Conservation (phyloP, 30 jellyfish, hydroid and myxozoan genomes). For the Pelagia noctiluca region DNA sequence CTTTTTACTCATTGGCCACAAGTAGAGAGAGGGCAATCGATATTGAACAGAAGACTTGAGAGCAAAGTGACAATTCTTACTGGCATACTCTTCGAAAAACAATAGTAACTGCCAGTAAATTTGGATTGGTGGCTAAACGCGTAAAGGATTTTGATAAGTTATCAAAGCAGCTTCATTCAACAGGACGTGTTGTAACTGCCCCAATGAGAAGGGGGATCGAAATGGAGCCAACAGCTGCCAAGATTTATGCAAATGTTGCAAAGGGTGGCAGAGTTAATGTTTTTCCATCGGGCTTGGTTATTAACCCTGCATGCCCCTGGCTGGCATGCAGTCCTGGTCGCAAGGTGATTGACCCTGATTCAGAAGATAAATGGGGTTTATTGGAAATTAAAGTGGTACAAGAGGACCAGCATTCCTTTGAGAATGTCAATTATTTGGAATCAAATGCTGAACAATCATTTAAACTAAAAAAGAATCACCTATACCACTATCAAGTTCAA, state of each 20-base stretch:
- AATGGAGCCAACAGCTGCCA: conserved; percentile 22
- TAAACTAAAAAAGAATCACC: conserved; percentile 23
- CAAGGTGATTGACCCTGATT: conserved; percentile 11
- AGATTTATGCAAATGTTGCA: conserved; percentile 7
- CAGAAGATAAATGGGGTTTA: conserved; percentile 21
- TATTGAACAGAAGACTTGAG: not conserved
- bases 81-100: conserved; percentile 17
- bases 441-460: not conserved
- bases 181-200: conserved; percentile 7
- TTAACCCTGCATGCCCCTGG: conserved; percentile 27
- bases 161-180: conserved; percentile 3
- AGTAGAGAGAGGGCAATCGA: conserved; percentile 11
- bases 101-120: conserved; percentile 25
- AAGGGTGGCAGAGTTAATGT: conserved; percentile 13
- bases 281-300: conserved; percentile 26
- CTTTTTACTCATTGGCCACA: not conserved
- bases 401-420: conserved; percentile 18
- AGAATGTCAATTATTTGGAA: conserved; percentile 16
- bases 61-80: not conserved
- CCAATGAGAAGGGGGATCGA: conserved; percentile 21
- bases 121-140: conserved; percentile 15
- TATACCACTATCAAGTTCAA: conserved; percentile 27
- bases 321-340: conserved; percentile 47
- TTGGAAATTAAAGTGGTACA: conserved; percentile 28
- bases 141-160: conserved; percentile 12